Base-by-base conservation (phyloP, 1,140 invertebrate genomes). In the Cryptotermes secundus region DNA sequence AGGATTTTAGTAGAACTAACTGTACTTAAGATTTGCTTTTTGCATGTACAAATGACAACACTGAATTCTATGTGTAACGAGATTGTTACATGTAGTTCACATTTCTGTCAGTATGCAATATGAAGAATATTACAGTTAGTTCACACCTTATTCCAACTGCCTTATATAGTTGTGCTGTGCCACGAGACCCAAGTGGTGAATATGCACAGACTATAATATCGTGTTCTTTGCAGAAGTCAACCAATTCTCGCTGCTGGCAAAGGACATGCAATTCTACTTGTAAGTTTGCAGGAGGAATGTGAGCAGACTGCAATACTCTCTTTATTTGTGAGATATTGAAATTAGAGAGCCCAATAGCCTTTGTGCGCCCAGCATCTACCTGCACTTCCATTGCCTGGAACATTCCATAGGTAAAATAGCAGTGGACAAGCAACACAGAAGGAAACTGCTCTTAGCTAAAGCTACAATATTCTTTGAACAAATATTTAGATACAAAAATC, bases 381-480 rank as follows among this genome's bases (percentile, higher is more conserved):
- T 95, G 93, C 85, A 93, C 90, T 89, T 96, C 95, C 95, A 96
- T 95, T 89, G 92, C 92, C 94, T 95, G 84, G 24, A 89, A 90
- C 34, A 84, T 49, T 19, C 45, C 45, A 49, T 0, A 79, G 1
- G n/a, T 49, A 49, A 49, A 49, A 49, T 22, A 49, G 45, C 19
- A 49, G 45, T 49, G 45, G 45, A 49, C 16, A 49, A 49, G 14
- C 45, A 19, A 49, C 14, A 49, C 45, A 49, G 45, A 19, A 3
- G 1, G 45, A 19, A 3, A 49, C 45, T 49, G 45, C 45, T 49
- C 45, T 49, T 49, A 19, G 22, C 0, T 49, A 49, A 49, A 19
- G 14, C 45, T 49, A 49, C 3, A 42, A 22, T 49, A 49, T 49
- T 49, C 14, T 22, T 12, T 7, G 45, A 49, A 3, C 45, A 49